Evolutionary conservation across 2,113 vertebrate species (phyloP), one percentile per base, ranked within the genome.

Genomic region (Procapra przewalskii): DNA sequence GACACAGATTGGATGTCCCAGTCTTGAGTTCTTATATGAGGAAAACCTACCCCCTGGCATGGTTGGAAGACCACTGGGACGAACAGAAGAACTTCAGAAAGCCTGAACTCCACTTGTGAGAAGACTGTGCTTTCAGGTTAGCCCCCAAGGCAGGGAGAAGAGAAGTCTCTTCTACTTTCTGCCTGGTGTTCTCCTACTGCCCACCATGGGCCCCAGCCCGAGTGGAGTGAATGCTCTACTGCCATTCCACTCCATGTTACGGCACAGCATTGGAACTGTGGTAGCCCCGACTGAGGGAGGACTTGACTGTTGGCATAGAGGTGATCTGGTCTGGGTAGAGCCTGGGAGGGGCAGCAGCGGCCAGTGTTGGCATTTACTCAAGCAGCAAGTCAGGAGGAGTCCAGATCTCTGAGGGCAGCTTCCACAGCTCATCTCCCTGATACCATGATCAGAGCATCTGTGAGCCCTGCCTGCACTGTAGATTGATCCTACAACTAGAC

Each of bases 221-320:
- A 81, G 2, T 21, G 3, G 12, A 8, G 50, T 1, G 13, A 55
- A 55, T 0, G 0, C 7, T 25, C 21, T 23, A 16, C 3, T 0
- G 0, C 33, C 15, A 3, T 36, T 3, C 33, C 21, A 55, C 12
- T 36, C 33, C 81, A 16, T 1, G 13, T 21, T 33, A 55, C 0
- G 2, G n/a, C 4, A 0, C 52, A 40, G 7, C 52, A 55, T 3
- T 36, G 81, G 52, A 36, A 9, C 50, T 27, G 4, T 7, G 10
- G 19, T 2, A 12, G 11, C 11, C 50, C 54, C 31, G 23, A 1
- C 48, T 54, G 50, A 8, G 33, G 14, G 7, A 83, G n/a, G 12
- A 83, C 52, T 36, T 83, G 50, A 36, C 52, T 55, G 3, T 21
- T 3, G 52, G 23, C 33, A 27, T 0, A 36, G 52, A 83, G n/a